phyloP scores from a whole-genome alignment of 2,113 vertebrate species.

The Hydrochoerus hydrochaeris region DNA sequence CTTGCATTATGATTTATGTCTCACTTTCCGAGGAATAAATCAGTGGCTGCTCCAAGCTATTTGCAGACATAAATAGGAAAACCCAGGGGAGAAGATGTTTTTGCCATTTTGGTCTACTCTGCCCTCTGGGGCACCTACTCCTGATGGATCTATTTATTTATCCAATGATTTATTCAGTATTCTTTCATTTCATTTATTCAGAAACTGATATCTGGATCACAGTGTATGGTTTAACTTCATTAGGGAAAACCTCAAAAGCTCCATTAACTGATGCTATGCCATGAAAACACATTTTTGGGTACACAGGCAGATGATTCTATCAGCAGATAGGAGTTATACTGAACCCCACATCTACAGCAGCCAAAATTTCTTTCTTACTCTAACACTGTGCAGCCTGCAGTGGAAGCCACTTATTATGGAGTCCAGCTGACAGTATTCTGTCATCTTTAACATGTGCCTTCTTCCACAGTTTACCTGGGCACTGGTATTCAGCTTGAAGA shows the following conservation, averaged over 20 bases:
- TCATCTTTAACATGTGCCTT: not conserved
- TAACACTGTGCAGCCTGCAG: not conserved
- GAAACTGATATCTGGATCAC: not conserved
- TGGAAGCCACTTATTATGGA: not conserved
- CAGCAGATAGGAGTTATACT: not conserved
- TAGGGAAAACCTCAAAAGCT: slow-evolving; percentile 42
- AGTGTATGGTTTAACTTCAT: slow-evolving; percentile 24
- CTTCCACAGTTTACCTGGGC: not conserved
- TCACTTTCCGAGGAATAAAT: not conserved
- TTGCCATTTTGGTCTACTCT: not conserved
- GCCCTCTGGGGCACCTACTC: not conserved
- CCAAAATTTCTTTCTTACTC: not conserved
- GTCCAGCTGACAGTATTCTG: not conserved
- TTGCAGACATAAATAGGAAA: not conserved
- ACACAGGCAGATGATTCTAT: not conserved
- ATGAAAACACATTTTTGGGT: not conserved
- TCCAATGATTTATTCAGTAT: not conserved
- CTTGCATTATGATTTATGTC: not conserved
- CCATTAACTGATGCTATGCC: not conserved
- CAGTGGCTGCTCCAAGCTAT: not conserved
- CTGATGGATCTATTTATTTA: not conserved
- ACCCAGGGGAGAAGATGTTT: not conserved
- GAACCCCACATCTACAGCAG: not conserved
- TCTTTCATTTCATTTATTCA: not conserved
- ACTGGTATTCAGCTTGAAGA: not conserved